Conservation (phyloP, 2,113 vertebrate species). For the Acanthisitta chloris region DNA sequence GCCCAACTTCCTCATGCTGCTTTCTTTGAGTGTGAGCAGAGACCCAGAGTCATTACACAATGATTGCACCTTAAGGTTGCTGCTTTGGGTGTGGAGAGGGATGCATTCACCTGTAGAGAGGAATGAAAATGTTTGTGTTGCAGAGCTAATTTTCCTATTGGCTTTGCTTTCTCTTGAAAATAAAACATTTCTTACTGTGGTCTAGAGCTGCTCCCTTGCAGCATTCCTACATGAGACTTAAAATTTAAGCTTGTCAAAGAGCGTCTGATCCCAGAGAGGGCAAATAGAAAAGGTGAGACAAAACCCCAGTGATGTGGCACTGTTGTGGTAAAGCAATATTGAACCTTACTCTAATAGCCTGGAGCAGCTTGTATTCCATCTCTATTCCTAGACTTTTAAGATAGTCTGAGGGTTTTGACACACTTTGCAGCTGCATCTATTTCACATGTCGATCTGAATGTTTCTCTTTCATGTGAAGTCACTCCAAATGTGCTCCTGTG, state of each 20-base stretch:
- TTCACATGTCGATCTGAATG: background rate
- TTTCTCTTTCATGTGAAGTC: slow-evolving; percentile 60
- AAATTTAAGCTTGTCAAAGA: background rate
- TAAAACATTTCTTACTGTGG: background rate
- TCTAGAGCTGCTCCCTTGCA: background rate
- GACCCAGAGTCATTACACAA: background rate
- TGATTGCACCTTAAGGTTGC: background rate
- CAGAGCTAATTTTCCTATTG: background rate
- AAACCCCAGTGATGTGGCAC: background rate
- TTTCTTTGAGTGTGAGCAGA: background rate
- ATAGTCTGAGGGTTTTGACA: background rate
- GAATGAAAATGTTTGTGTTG: background rate
- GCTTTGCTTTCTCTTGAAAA: background rate
- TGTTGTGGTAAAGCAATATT: background rate
- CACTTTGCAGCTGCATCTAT: background rate
- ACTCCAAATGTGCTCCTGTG: slow-evolving; percentile 24
- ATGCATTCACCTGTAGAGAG: background rate
- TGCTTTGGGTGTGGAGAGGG: background rate
- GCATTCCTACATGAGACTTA: background rate
- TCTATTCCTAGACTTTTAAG: background rate
- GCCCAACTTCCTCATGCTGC: background rate
- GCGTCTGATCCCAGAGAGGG: background rate
- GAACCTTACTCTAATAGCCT: background rate
- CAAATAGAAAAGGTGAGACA: background rate
- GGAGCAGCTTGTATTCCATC: background rate